phyloP scores from a whole-genome alignment of 2,888 invertebrate species.

The Leptinotarsa haldemani region DNA sequence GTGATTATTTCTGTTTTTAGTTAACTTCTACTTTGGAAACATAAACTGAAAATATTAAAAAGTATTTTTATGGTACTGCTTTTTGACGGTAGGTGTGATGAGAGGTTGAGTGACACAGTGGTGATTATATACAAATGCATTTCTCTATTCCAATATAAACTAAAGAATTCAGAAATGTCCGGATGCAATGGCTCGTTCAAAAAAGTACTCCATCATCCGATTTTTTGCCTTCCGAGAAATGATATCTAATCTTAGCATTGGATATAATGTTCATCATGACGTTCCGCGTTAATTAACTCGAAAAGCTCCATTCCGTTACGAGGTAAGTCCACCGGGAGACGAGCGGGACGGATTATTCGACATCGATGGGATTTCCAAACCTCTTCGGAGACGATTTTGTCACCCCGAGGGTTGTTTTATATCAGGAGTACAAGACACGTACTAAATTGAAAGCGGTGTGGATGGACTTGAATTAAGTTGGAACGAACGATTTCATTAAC shows the following conservation, averaged over 20 bases:
- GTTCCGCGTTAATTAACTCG: constrained; percentile 41
- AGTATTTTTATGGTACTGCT: too few species aligned
- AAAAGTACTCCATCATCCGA: not conserved
- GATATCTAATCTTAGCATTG: not conserved
- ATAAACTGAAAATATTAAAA: too few species aligned
- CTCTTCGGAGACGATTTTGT: constrained; percentile 42
- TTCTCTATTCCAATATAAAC: too few species aligned
- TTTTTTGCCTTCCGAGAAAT: not conserved
- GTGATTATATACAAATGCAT: too few species aligned
- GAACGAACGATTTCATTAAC: constrained; percentile 38
- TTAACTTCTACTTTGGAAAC: too few species aligned
- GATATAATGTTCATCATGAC: constrained; percentile 21
- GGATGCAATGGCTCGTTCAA: too few species aligned
- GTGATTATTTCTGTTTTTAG: too few species aligned
- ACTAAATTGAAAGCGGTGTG: constrained; percentile 40
- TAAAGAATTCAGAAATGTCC: too few species aligned
- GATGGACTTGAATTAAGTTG: constrained; percentile 26
- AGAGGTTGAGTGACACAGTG: too few species aligned
- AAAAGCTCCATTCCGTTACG: constrained; percentile 38
- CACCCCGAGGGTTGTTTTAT: constrained; percentile 43
- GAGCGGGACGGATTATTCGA: constrained; percentile 35
- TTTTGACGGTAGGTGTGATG: too few species aligned
- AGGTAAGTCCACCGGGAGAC: constrained; percentile 33
- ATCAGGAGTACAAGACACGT: constrained; percentile 40
- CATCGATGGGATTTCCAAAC: constrained; percentile 43